These are phyloP conservation scores for Stichodactyla helianthus DNA, from an alignment of 64 coral and sea anemone species.

Conservation along the genomic window DNA sequence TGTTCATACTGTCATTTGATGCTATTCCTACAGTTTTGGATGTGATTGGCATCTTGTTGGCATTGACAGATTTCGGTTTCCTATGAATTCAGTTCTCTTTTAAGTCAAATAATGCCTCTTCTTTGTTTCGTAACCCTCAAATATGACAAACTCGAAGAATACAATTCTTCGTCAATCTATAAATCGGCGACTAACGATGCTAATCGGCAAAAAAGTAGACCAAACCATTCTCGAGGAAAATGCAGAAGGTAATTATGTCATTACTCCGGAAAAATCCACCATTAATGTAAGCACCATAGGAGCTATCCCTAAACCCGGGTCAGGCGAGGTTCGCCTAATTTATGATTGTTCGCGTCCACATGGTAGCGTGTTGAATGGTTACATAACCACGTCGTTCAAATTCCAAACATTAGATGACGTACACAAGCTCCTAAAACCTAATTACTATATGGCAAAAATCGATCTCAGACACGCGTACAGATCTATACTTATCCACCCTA, in stretches of 20 bases:
- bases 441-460: constrained; percentile 31
- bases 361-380: constrained; percentile 21
- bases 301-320: constrained; percentile 51
- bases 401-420: constrained; percentile 17
- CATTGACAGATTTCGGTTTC: too few relatives aligned
- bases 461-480: constrained; percentile 29
- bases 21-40: too few relatives aligned
- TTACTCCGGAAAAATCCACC: neutral
- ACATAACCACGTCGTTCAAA: constrained; percentile 33
- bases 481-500: constrained; percentile 22
- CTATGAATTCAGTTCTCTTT: too few relatives aligned
- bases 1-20: too few relatives aligned
- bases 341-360: constrained; percentile 34
- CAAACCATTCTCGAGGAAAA: constrained; percentile 33
- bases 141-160: too few relatives aligned
- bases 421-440: neutral
- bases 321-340: constrained; percentile 12
- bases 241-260: constrained; percentile 29
- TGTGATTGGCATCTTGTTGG: too few relatives aligned
- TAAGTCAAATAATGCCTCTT: too few relatives aligned
- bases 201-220: neutral
- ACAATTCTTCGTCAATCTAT: neutral
- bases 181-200: constrained; percentile 15
- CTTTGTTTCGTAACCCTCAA: too few relatives aligned
- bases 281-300: constrained; percentile 22